Evolutionary conservation across 2,113 vertebrate genomes (phyloP).

Genomic region (Saccopteryx bilineata): DNA sequence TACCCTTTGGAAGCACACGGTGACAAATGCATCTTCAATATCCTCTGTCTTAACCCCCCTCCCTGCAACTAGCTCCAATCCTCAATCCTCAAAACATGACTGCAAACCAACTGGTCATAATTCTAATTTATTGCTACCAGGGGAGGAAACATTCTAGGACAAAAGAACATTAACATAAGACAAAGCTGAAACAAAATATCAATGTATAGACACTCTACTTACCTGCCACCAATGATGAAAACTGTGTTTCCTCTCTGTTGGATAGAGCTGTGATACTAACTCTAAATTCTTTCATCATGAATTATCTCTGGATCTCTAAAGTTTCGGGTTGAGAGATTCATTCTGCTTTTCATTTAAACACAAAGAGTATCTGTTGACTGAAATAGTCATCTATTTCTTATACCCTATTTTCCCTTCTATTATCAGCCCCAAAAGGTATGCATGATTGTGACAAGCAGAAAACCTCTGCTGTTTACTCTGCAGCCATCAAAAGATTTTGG

Average conservation of each 20-base stretch:
- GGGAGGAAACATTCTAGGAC: background rate
- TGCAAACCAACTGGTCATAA: constrained; percentile 1
- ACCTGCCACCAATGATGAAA: constrained; percentile 48
- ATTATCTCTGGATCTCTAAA: constrained; percentile 34
- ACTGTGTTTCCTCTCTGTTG: background rate
- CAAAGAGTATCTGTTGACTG: constrained; percentile 35
- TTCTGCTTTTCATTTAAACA: constrained; percentile 65
- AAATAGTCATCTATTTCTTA: constrained; percentile 21
- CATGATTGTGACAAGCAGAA: background rate
- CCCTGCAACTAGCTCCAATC: background rate
- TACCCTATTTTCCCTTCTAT: background rate
- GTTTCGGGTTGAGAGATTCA: background rate
- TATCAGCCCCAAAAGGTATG: background rate
- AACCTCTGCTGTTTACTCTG: background rate
- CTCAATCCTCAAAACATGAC: background rate
- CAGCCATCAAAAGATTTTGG: constrained; percentile 7
- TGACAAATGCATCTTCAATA: background rate
- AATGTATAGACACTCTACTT: background rate
- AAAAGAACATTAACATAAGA: constrained; percentile 14
- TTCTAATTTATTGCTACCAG: background rate
- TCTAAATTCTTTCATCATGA: constrained; percentile 36
- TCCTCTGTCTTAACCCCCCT: background rate
- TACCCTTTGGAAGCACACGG: background rate
- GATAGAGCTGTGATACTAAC: background rate
- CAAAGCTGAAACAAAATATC: constrained; percentile 33